Evolutionary conservation across 2,888 invertebrate species (phyloP).

Genomic region (Antheraea yamamai): DNA sequence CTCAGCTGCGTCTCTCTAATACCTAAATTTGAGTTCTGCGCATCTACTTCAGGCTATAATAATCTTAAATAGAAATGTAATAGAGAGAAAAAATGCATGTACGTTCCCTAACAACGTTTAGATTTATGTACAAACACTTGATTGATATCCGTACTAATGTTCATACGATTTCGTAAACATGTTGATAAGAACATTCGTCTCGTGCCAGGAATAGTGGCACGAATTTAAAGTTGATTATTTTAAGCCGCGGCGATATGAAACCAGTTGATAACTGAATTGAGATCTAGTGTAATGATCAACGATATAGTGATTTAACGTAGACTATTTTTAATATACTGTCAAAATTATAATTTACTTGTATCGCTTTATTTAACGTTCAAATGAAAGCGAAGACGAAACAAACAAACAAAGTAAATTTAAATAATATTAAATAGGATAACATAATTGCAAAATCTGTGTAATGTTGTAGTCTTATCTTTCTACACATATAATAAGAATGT

Average conservation of each 20-base stretch:
- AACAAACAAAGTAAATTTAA: too few relatives aligned
- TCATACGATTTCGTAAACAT: constrained; percentile 4
- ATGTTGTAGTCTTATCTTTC: constrained; percentile 6
- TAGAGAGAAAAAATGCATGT: background rate
- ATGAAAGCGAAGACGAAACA: too few relatives aligned
- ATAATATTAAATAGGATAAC: too few relatives aligned
- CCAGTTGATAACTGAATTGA: constrained; percentile 10
- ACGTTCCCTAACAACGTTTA: background rate
- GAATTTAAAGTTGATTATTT: constrained; percentile 5
- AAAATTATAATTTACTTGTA: too few relatives aligned
- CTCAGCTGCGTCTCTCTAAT: too few relatives aligned
- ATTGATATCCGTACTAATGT: constrained; percentile 1
- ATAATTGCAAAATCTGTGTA: too few relatives aligned
- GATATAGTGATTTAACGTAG: background rate
- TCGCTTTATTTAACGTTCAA: too few relatives aligned
- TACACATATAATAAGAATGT: too few relatives aligned
- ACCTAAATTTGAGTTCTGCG: too few relatives aligned
- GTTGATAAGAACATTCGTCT: constrained; percentile 8
- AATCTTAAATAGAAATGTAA: background rate
- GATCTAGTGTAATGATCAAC: background rate
- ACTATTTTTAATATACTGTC: background rate
- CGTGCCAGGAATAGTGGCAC: background rate
- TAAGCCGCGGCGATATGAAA: constrained; percentile 3
- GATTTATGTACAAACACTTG: constrained; percentile 1
- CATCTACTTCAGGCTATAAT: too few relatives aligned